Evolutionary conservation across 1,140 invertebrate species (phyloP).

Genomic region (Cotesia vestalis): DNA sequence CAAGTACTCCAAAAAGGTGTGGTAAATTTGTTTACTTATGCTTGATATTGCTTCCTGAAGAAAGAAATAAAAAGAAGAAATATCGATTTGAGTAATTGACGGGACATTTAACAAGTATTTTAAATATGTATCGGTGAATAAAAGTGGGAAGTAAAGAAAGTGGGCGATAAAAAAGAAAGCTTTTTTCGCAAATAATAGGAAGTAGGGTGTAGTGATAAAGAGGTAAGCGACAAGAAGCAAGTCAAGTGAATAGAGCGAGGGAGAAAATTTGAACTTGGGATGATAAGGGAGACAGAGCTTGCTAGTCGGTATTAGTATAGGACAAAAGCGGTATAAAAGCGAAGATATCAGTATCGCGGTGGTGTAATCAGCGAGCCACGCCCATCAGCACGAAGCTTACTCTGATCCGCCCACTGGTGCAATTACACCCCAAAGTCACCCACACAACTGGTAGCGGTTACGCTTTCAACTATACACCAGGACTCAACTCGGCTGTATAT

Average conservation of each 20-base stretch:
- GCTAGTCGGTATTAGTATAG: conserved; percentile 19
- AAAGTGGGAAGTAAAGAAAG: too few species aligned
- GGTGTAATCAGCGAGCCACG: conserved; percentile 62
- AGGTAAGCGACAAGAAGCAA: too few species aligned
- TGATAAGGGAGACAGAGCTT: conserved; percentile 15
- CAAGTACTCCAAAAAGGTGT: too few species aligned
- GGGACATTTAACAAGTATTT: too few species aligned
- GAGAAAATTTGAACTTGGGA: not conserved
- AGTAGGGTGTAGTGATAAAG: too few species aligned
- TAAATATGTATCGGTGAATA: not conserved
- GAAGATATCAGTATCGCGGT: conserved; percentile 54
- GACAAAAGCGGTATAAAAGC: conserved; percentile 32
- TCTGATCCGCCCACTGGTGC: conserved; percentile 57
- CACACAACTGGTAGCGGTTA: conserved; percentile 44
- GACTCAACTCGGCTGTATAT: conserved; percentile 17
- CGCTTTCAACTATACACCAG: conserved; percentile 43
- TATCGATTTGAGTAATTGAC: too few species aligned
- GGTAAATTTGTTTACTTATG: too few species aligned
- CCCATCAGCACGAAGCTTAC: conserved; percentile 54
- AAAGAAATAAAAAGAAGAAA: too few species aligned
- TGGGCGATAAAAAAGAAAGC: too few species aligned
- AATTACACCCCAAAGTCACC: conserved; percentile 61
- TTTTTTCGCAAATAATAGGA: too few species aligned
- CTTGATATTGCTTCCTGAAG: too few species aligned
- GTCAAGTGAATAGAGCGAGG: conserved; percentile 11